phyloP scores from a whole-genome alignment of 1,140 invertebrate species.

The Plutomurus gul region DNA sequence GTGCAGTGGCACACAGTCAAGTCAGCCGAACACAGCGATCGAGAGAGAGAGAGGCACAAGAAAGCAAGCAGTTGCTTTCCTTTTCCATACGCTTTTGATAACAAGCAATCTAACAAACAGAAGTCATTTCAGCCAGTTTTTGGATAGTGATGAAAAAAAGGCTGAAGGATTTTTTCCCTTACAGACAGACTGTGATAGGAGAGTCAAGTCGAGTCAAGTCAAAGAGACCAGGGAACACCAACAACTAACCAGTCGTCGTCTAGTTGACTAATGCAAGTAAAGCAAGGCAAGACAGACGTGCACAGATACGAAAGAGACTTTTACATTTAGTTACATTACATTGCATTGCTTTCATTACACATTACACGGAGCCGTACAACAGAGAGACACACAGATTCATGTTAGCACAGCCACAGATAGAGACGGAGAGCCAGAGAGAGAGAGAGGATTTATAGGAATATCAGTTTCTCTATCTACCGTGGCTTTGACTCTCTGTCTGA shows the following conservation, averaged over 20 bases:
- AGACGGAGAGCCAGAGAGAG: too few relatives aligned
- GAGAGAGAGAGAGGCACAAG: too few relatives aligned
- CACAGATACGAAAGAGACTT: not conserved
- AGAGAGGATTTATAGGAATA: not conserved
- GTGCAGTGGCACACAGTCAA: too few relatives aligned
- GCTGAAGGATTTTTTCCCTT: not conserved
- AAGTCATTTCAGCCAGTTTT: constrained; percentile 29
- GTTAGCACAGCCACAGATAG: too few relatives aligned
- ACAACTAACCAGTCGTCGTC: not conserved
- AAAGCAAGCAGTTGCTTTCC: not conserved
- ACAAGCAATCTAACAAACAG: constrained; percentile 34
- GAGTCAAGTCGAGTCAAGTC: not conserved
- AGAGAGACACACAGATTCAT: too few relatives aligned
- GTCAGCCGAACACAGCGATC: too few relatives aligned
- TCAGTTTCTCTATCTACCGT: not conserved
- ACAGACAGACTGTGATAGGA: constrained; percentile 2
- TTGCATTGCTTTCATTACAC: not conserved
- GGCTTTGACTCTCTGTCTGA: not conserved
- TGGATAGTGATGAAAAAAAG: constrained; percentile 15
- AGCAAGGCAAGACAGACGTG: too few relatives aligned
- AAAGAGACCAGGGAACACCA: not conserved
- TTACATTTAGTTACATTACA: constrained; percentile 20
- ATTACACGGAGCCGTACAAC: too few relatives aligned
- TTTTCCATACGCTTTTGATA: constrained; percentile 5
- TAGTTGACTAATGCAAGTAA: not conserved